These are phyloP conservation scores for Cybosia mesomella DNA, from an alignment of 2,888 invertebrate genomes.

Conservation along the genomic window DNA sequence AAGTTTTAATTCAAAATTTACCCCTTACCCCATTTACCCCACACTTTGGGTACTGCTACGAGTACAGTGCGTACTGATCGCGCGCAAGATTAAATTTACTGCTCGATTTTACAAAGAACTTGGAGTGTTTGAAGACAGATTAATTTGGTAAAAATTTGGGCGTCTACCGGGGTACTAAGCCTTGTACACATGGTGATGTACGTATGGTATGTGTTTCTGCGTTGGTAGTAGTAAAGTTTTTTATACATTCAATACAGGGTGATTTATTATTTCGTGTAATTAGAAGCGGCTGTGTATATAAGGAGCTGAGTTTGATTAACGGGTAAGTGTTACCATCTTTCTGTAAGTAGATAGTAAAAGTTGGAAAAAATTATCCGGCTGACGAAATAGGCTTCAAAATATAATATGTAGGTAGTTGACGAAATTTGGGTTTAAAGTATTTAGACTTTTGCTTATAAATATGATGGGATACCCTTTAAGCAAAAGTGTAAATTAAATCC, in stretches of 20 bases:
- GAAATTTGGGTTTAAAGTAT: no score
- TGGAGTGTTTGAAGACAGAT: constrained; percentile 82
- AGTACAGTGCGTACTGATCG: constrained; percentile 23
- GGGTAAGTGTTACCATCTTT: not conserved
- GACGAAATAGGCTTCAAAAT: no score
- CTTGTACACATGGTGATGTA: constrained; percentile 14
- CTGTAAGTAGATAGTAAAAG: no score
- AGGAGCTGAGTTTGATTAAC: not conserved
- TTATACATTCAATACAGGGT: not conserved
- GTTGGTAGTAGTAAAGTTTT: not conserved
- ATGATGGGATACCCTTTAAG: no score
- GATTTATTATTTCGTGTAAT: not conserved
- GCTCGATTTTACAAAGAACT: constrained; percentile 71
- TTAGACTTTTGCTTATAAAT: no score
- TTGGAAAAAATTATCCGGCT: not conserved
- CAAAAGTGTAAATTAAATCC: no score
- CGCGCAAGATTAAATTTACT: constrained; percentile 73
- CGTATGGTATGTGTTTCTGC: constrained; percentile 10
- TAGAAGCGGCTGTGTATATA: not conserved
- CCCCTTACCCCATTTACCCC: constrained; percentile 8
- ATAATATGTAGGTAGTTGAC: no score
- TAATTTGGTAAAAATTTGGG: constrained; percentile 79
- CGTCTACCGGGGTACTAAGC: constrained; percentile 40
- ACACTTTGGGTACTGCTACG: constrained; percentile 6
- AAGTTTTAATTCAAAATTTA: constrained; percentile 13